Percentiles rank a stretch among this genome's conserved stretches.
Evolutionary conservation across 1,140 invertebrate genomes (phyloP).

Genomic region (Drepana arcuata): DNA sequence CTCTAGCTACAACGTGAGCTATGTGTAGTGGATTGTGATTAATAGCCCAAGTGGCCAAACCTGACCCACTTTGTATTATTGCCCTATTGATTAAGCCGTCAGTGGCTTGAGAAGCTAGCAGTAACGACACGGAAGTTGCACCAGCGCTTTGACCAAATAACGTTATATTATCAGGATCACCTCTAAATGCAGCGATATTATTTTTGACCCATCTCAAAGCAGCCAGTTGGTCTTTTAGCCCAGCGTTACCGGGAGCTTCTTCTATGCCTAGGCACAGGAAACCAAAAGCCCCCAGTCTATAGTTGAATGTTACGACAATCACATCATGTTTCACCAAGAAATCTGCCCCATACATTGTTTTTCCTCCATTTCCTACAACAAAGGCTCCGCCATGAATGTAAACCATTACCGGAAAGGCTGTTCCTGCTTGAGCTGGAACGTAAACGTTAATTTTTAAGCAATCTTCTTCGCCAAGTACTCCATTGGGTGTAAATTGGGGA

Average conservation of each 20-base stretch:
- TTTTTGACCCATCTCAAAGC: conserved; percentile 13
- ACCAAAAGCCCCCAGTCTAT: conserved; percentile 9
- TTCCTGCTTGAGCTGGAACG: background rate
- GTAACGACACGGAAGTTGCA: conserved; percentile 3
- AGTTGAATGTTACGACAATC: conserved; percentile 12
- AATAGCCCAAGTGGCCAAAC: conserved; percentile 1
- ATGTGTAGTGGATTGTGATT: background rate
- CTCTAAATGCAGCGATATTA: conserved; percentile 11
- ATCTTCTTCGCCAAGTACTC: conserved; percentile 6
- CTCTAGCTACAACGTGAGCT: conserved; percentile 3
- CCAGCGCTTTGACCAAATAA: conserved; percentile 13
- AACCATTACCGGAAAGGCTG: conserved; percentile 10
- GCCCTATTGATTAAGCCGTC: conserved; percentile 7
- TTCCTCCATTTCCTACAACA: conserved; percentile 1
- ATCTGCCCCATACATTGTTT: background rate
- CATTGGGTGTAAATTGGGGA: background rate
- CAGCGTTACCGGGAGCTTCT: conserved; percentile 8
- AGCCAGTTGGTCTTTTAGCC: conserved; percentile 12
- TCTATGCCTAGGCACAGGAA: conserved; percentile 5
- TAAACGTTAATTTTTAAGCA: conserved; percentile 14
- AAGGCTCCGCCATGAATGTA: conserved; percentile 10
- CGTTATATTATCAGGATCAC: conserved; percentile 6
- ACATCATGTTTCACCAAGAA: conserved; percentile 11
- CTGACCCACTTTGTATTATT: conserved; percentile 11
- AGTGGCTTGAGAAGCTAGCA: conserved; percentile 4